phyloP scores from a whole-genome alignment of 2,113 vertebrate genomes.

The Macroglossus sobrinus region DNA sequence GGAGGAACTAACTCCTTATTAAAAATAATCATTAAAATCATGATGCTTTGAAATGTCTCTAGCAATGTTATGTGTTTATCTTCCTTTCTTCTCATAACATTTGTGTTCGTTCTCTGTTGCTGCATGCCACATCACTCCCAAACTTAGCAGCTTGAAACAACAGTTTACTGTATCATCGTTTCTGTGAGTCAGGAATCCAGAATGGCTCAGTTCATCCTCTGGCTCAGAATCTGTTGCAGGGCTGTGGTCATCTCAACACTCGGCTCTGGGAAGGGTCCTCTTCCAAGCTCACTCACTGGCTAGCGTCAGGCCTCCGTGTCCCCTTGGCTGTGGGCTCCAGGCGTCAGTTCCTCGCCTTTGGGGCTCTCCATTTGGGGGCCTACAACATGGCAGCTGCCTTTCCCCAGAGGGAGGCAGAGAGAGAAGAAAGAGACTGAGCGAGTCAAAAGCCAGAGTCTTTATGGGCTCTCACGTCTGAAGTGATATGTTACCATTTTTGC shows the following conservation, averaged over 20 bases:
- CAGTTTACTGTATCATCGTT: not conserved
- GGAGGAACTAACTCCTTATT: not conserved
- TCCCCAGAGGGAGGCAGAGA: not conserved
- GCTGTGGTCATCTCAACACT: not conserved
- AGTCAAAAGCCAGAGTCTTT: not conserved
- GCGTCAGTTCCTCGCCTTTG: not conserved
- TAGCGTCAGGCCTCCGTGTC: not conserved
- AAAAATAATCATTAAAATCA: not conserved
- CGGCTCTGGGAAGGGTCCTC: not conserved
- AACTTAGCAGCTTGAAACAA: not conserved
- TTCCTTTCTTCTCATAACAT: not conserved
- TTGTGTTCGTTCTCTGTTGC: not conserved
- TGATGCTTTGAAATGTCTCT: not conserved
- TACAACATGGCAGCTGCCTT: not conserved
- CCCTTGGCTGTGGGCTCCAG: not conserved
- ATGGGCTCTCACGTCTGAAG: not conserved
- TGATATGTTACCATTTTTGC: not conserved
- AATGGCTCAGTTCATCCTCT: not conserved
- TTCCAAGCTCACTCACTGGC: not conserved
- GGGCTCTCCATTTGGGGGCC: not conserved
- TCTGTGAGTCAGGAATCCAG: not conserved
- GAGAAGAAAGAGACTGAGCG: not conserved
- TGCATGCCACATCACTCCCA: not conserved
- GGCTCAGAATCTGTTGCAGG: not conserved
- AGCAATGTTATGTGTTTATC: not conserved